Conservation (phyloP, 2,797 vertebrate species). For the Gorsachius magnificus region DNA sequence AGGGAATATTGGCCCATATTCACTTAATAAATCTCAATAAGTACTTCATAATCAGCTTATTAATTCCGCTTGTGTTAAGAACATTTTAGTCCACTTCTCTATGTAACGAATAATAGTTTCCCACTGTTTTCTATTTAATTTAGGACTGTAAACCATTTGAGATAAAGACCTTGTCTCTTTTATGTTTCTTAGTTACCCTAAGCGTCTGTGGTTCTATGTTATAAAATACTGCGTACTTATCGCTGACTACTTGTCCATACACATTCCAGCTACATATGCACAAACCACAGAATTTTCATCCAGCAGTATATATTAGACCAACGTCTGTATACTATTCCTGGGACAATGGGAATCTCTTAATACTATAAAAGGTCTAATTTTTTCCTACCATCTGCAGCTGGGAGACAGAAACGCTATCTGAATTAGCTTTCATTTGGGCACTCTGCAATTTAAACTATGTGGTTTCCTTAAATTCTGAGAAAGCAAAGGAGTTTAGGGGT, state of each 20-base stretch:
- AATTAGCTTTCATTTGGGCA: not conserved
- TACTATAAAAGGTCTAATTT: not conserved
- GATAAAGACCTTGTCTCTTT: not conserved
- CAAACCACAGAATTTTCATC: not conserved
- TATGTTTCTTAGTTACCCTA: not conserved
- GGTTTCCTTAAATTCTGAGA: not conserved
- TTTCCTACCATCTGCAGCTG: not conserved
- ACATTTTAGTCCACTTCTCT: constrained; percentile 20
- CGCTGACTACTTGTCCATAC: not conserved
- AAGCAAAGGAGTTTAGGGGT: not conserved
- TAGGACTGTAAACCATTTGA: not conserved
- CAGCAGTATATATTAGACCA: not conserved
- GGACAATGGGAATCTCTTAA: not conserved
- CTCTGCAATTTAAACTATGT: not conserved
- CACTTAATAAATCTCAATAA: constrained; percentile 69
- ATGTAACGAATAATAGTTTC: not conserved
- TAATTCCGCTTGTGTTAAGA: constrained; percentile 57
- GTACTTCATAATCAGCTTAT: constrained; percentile 67
- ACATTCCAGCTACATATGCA: not conserved
- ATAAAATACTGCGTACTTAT: not conserved
- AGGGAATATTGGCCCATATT: constrained; percentile 38
- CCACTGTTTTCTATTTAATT: not conserved
- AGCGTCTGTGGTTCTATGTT: not conserved
- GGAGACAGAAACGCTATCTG: not conserved
- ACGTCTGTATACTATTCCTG: not conserved